A percentile compares a stretch with the other conserved stretches of the same genome.
These are phyloP conservation scores for Seriola rivoliana DNA, from an alignment of 2,113 vertebrate species.

Conservation along the genomic window DNA sequence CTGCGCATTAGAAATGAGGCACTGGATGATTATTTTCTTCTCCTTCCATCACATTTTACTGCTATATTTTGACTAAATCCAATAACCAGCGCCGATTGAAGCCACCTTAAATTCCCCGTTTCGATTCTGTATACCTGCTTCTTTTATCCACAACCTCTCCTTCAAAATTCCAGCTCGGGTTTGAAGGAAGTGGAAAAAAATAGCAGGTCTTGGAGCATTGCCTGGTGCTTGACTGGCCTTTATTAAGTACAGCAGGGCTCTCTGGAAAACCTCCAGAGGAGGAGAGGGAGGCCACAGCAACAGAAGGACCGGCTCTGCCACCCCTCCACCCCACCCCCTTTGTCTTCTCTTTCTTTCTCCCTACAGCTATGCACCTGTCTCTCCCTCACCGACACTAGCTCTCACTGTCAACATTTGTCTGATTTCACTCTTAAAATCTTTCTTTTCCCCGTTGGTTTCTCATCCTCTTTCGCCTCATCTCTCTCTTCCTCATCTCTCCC, in stretches of 20 bases:
- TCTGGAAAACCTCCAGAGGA: conserved; percentile 87
- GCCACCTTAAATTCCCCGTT: conserved; percentile 44
- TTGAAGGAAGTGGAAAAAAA: conserved; percentile 86
- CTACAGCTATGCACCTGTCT: conserved; percentile 78
- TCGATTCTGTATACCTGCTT: conserved; percentile 39
- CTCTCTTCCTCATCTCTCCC: conserved; percentile 10
- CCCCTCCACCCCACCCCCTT: conserved; percentile 35
- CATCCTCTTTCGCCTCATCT: conserved; percentile 17
- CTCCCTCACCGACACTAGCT: conserved; percentile 53
- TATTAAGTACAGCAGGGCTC: conserved; percentile 90
- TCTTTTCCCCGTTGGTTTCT: conserved; percentile 37
- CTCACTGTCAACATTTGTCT: conserved; percentile 60
- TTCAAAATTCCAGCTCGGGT: conserved; percentile 79
- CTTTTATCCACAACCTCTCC: conserved; percentile 50
- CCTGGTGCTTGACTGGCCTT: conserved; percentile 90
- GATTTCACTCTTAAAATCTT: conserved; percentile 55
- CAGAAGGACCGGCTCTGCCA: conserved; percentile 74
- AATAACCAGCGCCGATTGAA: conserved; percentile 38
- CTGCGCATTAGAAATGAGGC: conserved; percentile 30
- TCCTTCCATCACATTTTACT: conserved; percentile 27
- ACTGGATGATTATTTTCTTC: conserved; percentile 36
- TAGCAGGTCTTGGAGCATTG: conserved; percentile 87
- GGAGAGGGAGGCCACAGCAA: conserved; percentile 74
- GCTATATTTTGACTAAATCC: conserved; percentile 42
- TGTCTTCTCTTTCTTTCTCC: conserved; percentile 67